These are phyloP conservation scores for Conops quadrifasciatus DNA, from an alignment of 2,888 invertebrate genomes.

Conservation along the genomic window DNA sequence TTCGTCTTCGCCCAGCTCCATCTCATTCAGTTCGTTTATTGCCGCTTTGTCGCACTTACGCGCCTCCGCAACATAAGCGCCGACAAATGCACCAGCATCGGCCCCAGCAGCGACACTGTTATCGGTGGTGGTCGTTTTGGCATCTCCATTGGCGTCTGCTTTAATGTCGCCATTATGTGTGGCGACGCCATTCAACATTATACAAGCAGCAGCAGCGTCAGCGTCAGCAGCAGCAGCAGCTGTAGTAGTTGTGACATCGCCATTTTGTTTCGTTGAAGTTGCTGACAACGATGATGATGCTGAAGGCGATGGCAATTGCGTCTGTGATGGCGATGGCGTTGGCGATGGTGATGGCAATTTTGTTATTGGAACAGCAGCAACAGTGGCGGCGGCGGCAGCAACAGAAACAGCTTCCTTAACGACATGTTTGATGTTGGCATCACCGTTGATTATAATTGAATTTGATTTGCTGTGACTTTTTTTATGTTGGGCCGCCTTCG, in stretches of 20 bases:
- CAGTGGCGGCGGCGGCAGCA: conserved; percentile 5
- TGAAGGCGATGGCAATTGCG: conserved; percentile 31
- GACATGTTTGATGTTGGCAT: conserved; percentile 45
- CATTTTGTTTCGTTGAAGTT: conserved; percentile 41
- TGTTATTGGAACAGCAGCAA: too few species aligned
- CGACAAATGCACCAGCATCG: neutral
- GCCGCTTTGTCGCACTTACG: conserved; percentile 56
- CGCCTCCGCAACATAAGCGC: conserved; percentile 42
- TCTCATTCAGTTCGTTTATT: conserved; percentile 56
- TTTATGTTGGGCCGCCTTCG: conserved; percentile 44
- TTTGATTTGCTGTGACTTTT: conserved; percentile 60
- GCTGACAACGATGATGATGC: conserved; percentile 23
- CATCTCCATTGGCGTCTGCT: conserved; percentile 4
- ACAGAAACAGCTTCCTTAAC: conserved; percentile 44
- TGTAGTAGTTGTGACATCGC: conserved; percentile 31
- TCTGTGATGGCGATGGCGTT: conserved; percentile 30
- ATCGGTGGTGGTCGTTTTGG: neutral
- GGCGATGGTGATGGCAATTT: neutral
- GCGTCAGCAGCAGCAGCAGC: neutral
- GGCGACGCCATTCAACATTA: conserved; percentile 32
- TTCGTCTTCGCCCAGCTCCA: conserved; percentile 53
- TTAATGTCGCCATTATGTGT: conserved; percentile 27
- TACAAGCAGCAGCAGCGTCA: conserved; percentile 21
- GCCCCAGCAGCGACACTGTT: conserved; percentile 3
- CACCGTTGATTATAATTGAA: conserved; percentile 59